phyloP scores from a whole-genome alignment of 2,113 vertebrate genomes.

The Excalfactoria chinensis region DNA sequence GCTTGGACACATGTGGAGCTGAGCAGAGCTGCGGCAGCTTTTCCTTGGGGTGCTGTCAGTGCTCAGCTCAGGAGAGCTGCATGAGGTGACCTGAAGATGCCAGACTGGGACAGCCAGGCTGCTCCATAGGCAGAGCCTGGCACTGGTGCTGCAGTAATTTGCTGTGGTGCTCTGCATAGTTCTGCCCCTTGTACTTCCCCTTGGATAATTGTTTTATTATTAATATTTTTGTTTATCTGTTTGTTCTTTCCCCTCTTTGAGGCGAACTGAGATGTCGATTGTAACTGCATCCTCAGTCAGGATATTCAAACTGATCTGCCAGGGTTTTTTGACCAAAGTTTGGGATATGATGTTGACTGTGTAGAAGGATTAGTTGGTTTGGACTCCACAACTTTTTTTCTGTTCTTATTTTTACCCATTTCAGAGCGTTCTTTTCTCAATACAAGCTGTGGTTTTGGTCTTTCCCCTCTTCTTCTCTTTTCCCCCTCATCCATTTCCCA shows the following conservation, averaged over 20 bases:
- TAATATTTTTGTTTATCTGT: background rate
- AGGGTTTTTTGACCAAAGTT: background rate
- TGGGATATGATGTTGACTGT: background rate
- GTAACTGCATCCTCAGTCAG: background rate
- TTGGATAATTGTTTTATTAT: background rate
- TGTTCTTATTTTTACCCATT: background rate
- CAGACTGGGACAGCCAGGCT: fast-evolving
- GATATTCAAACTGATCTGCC: background rate
- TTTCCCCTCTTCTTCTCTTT: background rate
- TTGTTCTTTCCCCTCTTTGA: background rate
- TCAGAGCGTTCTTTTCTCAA: background rate
- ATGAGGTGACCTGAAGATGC: background rate
- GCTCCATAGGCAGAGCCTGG: background rate
- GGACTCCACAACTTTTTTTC: background rate
- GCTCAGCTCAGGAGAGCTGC: background rate
- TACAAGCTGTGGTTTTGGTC: background rate
- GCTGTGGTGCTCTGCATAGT: background rate
- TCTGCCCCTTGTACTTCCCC: background rate
- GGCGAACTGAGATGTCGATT: background rate
- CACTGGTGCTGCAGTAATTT: fast-evolving
- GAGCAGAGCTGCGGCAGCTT: background rate
- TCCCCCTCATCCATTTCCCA: background rate
- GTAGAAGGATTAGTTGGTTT: background rate
- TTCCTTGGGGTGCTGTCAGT: background rate
- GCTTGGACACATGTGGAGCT: background rate